These are phyloP conservation scores for Antheraea assamensis DNA, from an alignment of 2,888 invertebrate species.

Conservation along the genomic window DNA sequence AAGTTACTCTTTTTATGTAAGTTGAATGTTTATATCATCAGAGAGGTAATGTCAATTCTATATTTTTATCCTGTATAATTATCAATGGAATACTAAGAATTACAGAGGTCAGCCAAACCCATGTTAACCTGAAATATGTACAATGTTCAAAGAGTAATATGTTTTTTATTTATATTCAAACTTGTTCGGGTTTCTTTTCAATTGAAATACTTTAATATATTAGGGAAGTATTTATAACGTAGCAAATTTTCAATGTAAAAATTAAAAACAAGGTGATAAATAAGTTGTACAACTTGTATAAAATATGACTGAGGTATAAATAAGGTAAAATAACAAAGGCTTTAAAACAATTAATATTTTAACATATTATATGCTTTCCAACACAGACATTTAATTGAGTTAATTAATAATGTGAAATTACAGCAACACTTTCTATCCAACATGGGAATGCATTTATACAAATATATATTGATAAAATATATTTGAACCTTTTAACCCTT, in stretches of 20 bases:
- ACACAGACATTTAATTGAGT: background rate
- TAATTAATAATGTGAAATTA: background rate
- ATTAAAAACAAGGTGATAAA: no score
- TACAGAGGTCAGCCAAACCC: background rate
- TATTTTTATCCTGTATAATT: no score
- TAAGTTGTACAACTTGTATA: no score
- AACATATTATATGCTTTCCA: background rate
- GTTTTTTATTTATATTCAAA: background rate
- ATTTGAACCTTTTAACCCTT: background rate
- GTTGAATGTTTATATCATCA: background rate
- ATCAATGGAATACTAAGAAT: background rate
- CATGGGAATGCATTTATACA: background rate
- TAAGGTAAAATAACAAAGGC: no score
- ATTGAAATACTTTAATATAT: background rate
- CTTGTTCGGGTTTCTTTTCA: background rate
- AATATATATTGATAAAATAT: background rate
- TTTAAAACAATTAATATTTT: no score
- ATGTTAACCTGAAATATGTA: background rate
- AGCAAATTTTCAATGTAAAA: background rate
- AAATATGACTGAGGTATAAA: background rate
- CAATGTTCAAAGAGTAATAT: background rate
- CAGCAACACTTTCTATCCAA: background rate
- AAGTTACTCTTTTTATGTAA: background rate
- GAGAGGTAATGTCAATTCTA: background rate
- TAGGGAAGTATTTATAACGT: background rate